These are phyloP conservation scores for Acanthopleura granulata DNA, from an alignment of 2,888 invertebrate genomes.

Conservation along the genomic window DNA sequence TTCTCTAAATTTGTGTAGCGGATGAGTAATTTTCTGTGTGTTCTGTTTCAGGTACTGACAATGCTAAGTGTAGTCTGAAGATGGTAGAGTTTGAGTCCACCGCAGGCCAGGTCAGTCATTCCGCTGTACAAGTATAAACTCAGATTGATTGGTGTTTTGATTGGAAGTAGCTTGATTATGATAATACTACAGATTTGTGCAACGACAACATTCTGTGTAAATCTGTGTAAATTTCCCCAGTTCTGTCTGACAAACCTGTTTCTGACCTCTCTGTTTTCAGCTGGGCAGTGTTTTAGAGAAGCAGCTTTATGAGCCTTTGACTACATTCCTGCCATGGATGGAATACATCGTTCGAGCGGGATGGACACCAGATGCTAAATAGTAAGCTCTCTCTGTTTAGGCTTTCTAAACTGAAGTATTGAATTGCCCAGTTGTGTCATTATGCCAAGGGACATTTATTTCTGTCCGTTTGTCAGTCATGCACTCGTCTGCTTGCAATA, in stretches of 20 bases:
- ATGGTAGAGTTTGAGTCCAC: constrained; percentile 75
- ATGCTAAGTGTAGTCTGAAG: constrained; percentile 90
- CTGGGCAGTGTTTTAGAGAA: constrained; percentile 69
- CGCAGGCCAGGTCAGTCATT: not conserved
- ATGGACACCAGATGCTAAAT: constrained; percentile 92
- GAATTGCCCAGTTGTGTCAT: too few relatives aligned
- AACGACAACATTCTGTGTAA: too few relatives aligned
- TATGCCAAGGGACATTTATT: too few relatives aligned
- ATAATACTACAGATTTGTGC: too few relatives aligned
- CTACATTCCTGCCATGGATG: constrained; percentile 88
- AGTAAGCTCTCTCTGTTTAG: too few relatives aligned
- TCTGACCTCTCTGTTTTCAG: constrained; percentile 72
- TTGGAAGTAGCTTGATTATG: too few relatives aligned
- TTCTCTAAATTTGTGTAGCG: too few relatives aligned
- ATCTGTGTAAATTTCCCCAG: too few relatives aligned
- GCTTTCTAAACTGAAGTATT: too few relatives aligned
- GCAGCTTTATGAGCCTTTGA: constrained; percentile 50
- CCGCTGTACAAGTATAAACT: not conserved
- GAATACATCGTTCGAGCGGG: constrained; percentile 96
- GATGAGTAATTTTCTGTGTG: not conserved
- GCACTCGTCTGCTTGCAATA: too few relatives aligned
- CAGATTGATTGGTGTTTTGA: too few relatives aligned
- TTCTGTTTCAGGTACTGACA: constrained; percentile 79
- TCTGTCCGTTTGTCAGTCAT: too few relatives aligned
- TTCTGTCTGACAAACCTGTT: not conserved